Conservation (phyloP, 1,140 invertebrate genomes). For the Lepidurus packardi region DNA sequence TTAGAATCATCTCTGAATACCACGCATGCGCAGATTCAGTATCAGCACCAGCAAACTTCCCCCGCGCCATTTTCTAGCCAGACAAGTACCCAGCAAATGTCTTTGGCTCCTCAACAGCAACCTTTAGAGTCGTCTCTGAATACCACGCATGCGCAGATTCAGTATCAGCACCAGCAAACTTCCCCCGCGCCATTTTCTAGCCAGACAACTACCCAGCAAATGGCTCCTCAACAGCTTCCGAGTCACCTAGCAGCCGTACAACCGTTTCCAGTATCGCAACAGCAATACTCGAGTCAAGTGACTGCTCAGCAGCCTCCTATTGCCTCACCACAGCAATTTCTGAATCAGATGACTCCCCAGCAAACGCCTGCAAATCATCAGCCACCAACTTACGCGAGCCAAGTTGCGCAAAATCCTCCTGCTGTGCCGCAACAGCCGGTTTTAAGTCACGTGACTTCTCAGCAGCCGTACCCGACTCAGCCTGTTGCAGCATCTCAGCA, state of each 20-base stretch:
- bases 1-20: not conserved
- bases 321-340: not conserved
- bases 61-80: not conserved
- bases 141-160: slow-evolving; percentile 4
- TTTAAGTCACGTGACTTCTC: not conserved
- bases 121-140: not conserved
- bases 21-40: not conserved
- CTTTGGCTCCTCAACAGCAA: not conserved
- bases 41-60: not conserved
- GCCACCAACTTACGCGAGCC: not conserved
- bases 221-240: not conserved
- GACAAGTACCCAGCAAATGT: not conserved
- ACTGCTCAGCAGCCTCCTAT: not conserved
- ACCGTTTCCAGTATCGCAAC: not conserved
- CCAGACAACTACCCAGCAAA: not conserved
- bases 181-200: not conserved
- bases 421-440: not conserved
- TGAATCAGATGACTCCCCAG: not conserved
- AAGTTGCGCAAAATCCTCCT: not conserved
- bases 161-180: not conserved
- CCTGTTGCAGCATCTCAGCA: no score
- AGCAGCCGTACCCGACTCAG: not conserved
- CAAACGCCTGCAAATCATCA: not conserved
- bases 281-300: not conserved
- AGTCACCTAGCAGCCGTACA: no score